Base-by-base conservation (phyloP, 2,113 vertebrate genomes). In the Tetrao urogallus region DNA sequence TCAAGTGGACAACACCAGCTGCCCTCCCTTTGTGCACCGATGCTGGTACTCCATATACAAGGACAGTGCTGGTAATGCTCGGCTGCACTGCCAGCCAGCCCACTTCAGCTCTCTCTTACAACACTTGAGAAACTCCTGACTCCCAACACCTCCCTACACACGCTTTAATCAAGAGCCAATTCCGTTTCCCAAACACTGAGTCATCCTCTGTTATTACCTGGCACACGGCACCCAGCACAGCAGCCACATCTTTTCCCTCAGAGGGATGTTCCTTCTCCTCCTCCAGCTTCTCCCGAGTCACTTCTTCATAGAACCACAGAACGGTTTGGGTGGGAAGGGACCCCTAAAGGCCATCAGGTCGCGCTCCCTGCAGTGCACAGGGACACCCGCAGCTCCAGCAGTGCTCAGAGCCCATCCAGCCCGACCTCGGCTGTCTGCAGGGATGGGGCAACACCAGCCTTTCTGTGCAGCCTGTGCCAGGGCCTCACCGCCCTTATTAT, bases 101-200 rank as follows among this genome's bases (percentile, higher is more conserved):
- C 89, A 50, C 48, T 54, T 82, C 70, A 10, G 8, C 22, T 82
- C 78, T 54, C 77, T 58, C 36, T 42, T 32, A 3, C 18, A 19
- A 81, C 2, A 2, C 61, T 9, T 34, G 19, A 65, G 70, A 74
- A 70, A 58, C 43, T 75, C 71, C 80, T 47, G 74, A 19, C 2
- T 10, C 74, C 90, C 73, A 21, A 63, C 60, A 9, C 36, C 48
- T 90, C 78, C 74, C 58, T 63, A 81, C 27, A 40, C 70, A 24
- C 2, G 2, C 63, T 92, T 92, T 82, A 92, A 90, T 89, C 54
- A 92, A 70, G 50, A 92, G 58, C 6, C 54, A 47, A 66, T 82
- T 94, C 90, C 72, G 86, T 93, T 93, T 76, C 88, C 70, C 83
- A 86, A 89, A 80, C 60, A 63, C 38, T 92, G 91, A 95, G 54